Base-by-base conservation (phyloP, 2,797 vertebrate genomes). In the Arrhamphus sclerolepis region DNA sequence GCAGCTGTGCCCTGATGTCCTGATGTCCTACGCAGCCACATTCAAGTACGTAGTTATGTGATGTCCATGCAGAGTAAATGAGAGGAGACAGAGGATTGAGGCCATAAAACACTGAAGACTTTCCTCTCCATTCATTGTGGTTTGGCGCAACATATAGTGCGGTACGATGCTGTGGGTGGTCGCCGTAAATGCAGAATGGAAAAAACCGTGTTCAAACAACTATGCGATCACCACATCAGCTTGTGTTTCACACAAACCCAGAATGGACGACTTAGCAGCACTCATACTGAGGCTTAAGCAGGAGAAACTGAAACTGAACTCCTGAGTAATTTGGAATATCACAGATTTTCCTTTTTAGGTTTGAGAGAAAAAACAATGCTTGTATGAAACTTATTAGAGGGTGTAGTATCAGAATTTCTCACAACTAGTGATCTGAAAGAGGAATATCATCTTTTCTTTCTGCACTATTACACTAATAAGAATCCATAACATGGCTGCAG, bases 1-100 rank as follows among this genome's bases (percentile, higher is more conserved):
- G 75, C 84, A 85, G 80, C 83, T 87, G 81, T 62, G 76, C 73
- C n/a, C n/a, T n/a, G n/a, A n/a, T n/a, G n/a, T n/a, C 56, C 65
- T 51, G 68, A 70, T 62, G 70, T 86, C 81, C 75, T 74, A 56
- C 56, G 71, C 42, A 38, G 50, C 70, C 61, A 56, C 44, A 41
- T 65, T 68, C 72, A 70, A 46, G 70, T 46, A 46, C 47, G 67
- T 4, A 55, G 39, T 56, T 81, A 80, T 17, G 56, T 79, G 72
- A 81, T 61, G 68, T 49, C 52, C 13, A 20, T 1, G 44, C 61
- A 39, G 70, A 60, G 52, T 59, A 61, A 64, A 47, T 4, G 3
- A 34, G 34, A 53, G 13, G n/a, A 22, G 16, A 28, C 51, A 39
- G 22, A 55, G 24, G 57, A 67, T 28, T 20, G 51, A 78, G 62